Conservation (phyloP, 2,797 vertebrate genomes). For the Eidolon dupreanum region DNA sequence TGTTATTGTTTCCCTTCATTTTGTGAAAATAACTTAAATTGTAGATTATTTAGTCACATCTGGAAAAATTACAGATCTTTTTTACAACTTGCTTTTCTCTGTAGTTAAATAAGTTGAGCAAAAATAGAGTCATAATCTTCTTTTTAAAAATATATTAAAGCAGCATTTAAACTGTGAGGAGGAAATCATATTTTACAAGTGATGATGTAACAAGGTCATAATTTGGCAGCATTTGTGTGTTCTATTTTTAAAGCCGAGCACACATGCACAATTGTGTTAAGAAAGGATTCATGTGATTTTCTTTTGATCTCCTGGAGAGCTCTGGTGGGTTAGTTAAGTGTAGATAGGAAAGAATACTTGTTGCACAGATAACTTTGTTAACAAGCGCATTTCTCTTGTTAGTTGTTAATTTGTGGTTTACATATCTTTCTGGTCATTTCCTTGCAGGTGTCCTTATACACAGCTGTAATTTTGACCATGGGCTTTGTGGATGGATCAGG, state of each 20-base stretch:
- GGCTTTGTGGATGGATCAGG: conserved; percentile 96
- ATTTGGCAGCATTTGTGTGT: not conserved
- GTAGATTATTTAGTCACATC: not conserved
- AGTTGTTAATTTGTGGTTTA: not conserved
- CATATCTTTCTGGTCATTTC: not conserved
- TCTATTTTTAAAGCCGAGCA: not conserved
- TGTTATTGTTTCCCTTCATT: not conserved
- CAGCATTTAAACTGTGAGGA: not conserved
- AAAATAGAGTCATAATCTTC: conserved; percentile 34
- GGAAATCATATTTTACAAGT: conserved; percentile 48
- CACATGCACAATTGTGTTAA: not conserved
- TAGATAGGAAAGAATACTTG: not conserved
- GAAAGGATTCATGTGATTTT: not conserved
- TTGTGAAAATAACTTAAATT: not conserved
- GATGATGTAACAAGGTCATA: not conserved
- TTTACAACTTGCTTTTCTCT: not conserved
- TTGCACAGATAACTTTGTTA: not conserved
- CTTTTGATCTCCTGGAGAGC: not conserved
- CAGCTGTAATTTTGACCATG: conserved; percentile 95
- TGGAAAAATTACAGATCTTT: not conserved
- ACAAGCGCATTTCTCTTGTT: not conserved
- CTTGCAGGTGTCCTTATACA: conserved; percentile 90
- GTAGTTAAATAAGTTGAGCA: not conserved
- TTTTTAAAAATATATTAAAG: not conserved
- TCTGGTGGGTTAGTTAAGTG: not conserved